Evolutionary conservation across 2,888 invertebrate species (phyloP), one percentile per base, ranked within the genome.

Genomic region (Lampropteryx suffumata): DNA sequence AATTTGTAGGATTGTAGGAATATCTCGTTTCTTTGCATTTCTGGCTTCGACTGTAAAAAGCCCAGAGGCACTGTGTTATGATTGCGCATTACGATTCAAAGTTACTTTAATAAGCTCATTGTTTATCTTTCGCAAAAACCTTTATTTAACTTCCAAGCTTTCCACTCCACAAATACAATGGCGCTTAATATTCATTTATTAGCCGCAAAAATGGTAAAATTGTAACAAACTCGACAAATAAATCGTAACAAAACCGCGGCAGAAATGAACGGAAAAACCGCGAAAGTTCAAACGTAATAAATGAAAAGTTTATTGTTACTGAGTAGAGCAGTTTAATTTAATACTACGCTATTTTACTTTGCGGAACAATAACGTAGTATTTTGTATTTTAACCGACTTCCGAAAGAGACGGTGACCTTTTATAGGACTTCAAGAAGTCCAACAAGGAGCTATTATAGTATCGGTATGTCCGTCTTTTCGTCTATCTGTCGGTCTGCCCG

Each of bases 211-310:
- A 49, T 48, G 21, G 44, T 36, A 24, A 36, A 36, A 45, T 37
- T 26, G 41, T 42, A 30, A 32, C 35, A 41, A 48, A 42, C 42
- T 42, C 49, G 14, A 42, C 42, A 21, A 49, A 42, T 37, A 41
- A 48, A 49, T 37, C 42, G 49, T 24, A 36, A 42, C 49, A 49
- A 49, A 36, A 27, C 42, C 47, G 34, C 13, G 43, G 24, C 45
- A 34, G 9, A 39, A 33, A 14, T 40, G 39, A 47, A 48, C 36
- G 37, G 32, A 36, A 53, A 50, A 43, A 50, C 56, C 56, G 34
- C 56, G 47, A 57, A 56, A 47, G 50, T 57, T 53, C 56, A 57
- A 57, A 57, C 50, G 43, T 47, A 39, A 46, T 49, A 51, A 44
- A 50, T 49, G 46, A 50, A 48, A 47, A 36, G 40, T 52, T 42